Base-by-base conservation (phyloP, 2,113 vertebrate species). In the Oostethus manadensis region DNA sequence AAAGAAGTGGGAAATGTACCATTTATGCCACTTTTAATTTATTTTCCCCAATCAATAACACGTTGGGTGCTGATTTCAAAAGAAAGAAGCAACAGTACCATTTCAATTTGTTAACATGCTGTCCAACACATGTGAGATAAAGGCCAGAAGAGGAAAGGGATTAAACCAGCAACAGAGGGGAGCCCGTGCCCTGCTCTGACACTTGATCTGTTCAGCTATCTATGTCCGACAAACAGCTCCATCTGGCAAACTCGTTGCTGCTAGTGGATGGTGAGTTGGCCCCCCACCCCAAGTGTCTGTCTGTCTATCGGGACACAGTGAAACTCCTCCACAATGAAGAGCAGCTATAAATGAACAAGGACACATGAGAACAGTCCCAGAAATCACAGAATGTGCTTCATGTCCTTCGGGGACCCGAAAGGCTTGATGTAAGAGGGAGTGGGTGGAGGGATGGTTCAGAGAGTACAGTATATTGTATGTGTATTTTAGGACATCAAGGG, bases 311-410 rank as follows among this genome's bases (percentile, higher is more conserved):
- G 78, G 77, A 81, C 68, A 56, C 60, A 77, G 74, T 84, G 82
- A 71, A 86, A 88, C 88, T 89, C 90, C 88, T 90, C 88, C 89
- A 75, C 87, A 74, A 87, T 89, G 87, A 89, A 87, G 85, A 90
- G 89, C 87, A 85, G 88, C 89, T 90, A 92, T 91, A 94, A 93
- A 91, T 85, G 89, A 86, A 90, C 79, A 90, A 79, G 86, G 86
- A 87, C 90, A 87, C 84, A 82, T 86, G 89, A 92, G 90, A 91
- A 89, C 87, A 91, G 91, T 86, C 84, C 84, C 86, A 87, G 86
- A 88, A 90, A 90, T 92, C 88, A 89, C 84, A 92, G 84, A 85
- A 85, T 89, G 89, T 88, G 86, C 84, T 87, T 82, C 86, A 76
- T 78, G 81, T 84, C 86, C 80, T 80, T 54, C 75, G 83, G 89